These are phyloP conservation scores for Drosophila miranda DNA, from an alignment of 1,140 invertebrate species.

Conservation along the genomic window DNA sequence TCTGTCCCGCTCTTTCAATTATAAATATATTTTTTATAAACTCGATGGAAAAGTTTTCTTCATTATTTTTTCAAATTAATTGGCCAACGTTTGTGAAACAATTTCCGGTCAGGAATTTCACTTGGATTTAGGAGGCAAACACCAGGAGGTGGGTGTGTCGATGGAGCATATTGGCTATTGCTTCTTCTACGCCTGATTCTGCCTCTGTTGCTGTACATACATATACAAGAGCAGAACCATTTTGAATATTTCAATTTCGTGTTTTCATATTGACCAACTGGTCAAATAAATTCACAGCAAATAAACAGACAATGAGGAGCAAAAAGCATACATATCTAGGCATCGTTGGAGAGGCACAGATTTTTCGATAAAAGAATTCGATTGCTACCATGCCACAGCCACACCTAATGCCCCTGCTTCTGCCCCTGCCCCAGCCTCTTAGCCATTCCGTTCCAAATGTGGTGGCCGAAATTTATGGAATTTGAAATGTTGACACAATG, in stretches of 20 bases:
- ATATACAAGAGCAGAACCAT: slow-evolving; percentile 1
- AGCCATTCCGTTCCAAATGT: neutral
- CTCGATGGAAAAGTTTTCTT: slow-evolving; percentile 25
- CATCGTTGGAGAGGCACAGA: neutral
- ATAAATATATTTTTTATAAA: slow-evolving; percentile 20
- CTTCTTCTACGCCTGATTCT: no score
- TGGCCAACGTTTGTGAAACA: slow-evolving; percentile 74
- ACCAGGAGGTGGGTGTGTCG: slow-evolving; percentile 1
- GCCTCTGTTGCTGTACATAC: neutral
- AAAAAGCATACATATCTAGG: neutral
- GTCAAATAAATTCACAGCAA: slow-evolving; percentile 58
- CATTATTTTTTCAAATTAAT: slow-evolving; percentile 75
- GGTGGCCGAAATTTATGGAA: slow-evolving; percentile 66
- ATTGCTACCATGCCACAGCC: slow-evolving; percentile 14
- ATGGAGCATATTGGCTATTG: neutral
- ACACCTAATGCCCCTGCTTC: no score
- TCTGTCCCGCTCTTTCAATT: slow-evolving; percentile 18
- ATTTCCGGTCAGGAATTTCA: slow-evolving; percentile 77
- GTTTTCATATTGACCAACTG: slow-evolving; percentile 51
- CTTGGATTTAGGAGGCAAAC: slow-evolving; percentile 44
- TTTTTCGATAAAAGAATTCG: neutral
- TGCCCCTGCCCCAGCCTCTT: no score
- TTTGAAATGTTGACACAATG: slow-evolving; percentile 74
- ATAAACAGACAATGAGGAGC: slow-evolving; percentile 35
- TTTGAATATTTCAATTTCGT: slow-evolving; percentile 67